Conservation (phyloP, 2,888 invertebrate species). For the Drosophila nr. medialis region DNA sequence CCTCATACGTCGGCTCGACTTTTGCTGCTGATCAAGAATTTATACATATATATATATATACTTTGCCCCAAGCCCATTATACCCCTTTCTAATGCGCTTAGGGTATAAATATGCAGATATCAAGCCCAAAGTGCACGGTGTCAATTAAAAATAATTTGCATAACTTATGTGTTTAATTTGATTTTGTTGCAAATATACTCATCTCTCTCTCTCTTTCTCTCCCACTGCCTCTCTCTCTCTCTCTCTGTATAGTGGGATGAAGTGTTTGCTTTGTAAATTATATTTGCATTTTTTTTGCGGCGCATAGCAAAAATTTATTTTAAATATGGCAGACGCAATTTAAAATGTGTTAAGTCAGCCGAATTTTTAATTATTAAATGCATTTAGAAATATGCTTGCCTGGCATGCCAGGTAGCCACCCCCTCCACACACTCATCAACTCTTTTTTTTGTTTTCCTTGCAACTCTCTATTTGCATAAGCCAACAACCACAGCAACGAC, state of each 20-base stretch:
- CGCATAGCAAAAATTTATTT: slow-evolving; percentile 32
- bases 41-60: neutral
- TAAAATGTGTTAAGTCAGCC: slow-evolving; percentile 74
- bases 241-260: neutral
- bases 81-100: neutral
- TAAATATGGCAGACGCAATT: slow-evolving; percentile 62
- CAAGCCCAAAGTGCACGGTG: neutral
- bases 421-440: neutral
- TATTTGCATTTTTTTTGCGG: slow-evolving; percentile 53
- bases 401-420: slow-evolving; percentile 34
- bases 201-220: neutral
- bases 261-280: slow-evolving; percentile 59
- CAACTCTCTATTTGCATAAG: slow-evolving; percentile 52
- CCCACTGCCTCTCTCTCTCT: neutral
- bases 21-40: neutral
- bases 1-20: neutral
- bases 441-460: slow-evolving; percentile 39
- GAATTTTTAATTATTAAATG: slow-evolving; percentile 75
- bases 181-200: neutral
- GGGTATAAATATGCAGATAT: neutral
- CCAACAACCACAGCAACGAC: slow-evolving; percentile 28
- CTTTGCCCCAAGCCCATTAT: neutral
- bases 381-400: slow-evolving; percentile 71
- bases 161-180: slow-evolving; percentile 21
- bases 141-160: slow-evolving; percentile 29